Base-by-base conservation (phyloP, 2,113 vertebrate genomes). In the Amazona vittata region DNA sequence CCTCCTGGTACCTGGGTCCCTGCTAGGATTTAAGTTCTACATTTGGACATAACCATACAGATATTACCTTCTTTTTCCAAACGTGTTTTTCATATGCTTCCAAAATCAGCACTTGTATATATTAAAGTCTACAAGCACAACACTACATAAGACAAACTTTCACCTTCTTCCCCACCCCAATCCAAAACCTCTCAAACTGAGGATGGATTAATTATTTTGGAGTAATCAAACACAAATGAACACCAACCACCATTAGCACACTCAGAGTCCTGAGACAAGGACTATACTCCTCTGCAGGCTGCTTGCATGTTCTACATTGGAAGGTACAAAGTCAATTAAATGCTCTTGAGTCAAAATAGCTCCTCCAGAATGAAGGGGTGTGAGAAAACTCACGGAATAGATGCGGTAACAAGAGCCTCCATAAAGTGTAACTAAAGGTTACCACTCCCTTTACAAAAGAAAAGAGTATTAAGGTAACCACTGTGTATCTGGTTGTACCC, bases 341-440 rank as follows among this genome's bases (percentile, higher is more conserved):
- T 82, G 64, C 12, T 95, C 86, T 78, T 91, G 46, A 92, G 89
- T 73, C 28, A 87, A 84, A 93, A 92, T 17, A 28, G 22, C 31
- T 94, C 41, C 37, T 74, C 21, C 33, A 92, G 78, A 95, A 90
- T 64, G 92, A 96, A 93, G 60, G 35, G 29, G 70, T 75, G 74
- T 92, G 91, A 97, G 87, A 94, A 96, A 96, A 89, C 13, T 59
- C 86, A 89, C 62, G 70, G 47, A 96, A 85, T 3, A 92, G 79
- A 70, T 60, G 44, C 82, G 60, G 83, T 65, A 95, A 50, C 46
- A 94, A 39, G 8, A 93, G 31, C 17, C 33, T 91, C 37, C 15
- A 68, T 44, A 92, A 93, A 95, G 39, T 0, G 3, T 65, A 60
- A 89, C 26, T 96, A 84, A 64, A 79, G 65, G 63, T 44, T 90